Base-by-base conservation (phyloP, 2,888 invertebrate genomes). In the Portevinia maculata region DNA sequence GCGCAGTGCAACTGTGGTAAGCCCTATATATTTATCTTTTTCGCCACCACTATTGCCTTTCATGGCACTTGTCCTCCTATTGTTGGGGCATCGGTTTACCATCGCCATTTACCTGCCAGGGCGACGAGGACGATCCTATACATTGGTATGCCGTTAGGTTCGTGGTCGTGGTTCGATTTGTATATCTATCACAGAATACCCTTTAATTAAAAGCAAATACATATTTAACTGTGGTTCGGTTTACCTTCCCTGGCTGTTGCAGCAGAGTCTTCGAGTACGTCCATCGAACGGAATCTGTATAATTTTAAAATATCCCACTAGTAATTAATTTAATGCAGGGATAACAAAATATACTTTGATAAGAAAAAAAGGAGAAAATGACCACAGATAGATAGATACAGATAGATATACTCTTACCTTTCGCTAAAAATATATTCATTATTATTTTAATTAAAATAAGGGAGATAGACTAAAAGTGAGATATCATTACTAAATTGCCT, bases 121-220 rank as follows among this genome's bases (percentile, higher is more conserved):
- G 13, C 6, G 39, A 6, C 15, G 7, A 15, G 13, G 39, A 13
- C 15, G 1, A n/a, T 1, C 7, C 39, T 13, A 13, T 37, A 1
- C 13, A 32, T 11, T 28, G 24, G 39, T n/a, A 17, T 64, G 44
- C 30, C 52, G 57, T 71, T 57, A 34, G 48, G 50, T 59, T 39
- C 48, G 34, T 60, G 65, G 32, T 65, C 50, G 34, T 67, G 62
- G 67, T 78, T 67, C 78, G 76, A 83, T 73, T 83, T 83, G 60
- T 71, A 70, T 65, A 70, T 81, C 67, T 60, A 83, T 78, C 71
- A 67, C 59, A 50, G 70, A 52, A 65, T 71, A 62, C 41, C 30
- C 73, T 83, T 83, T 83, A 83, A 83, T 83, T 83, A 83, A 83
- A 83, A 83, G 67, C 76, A 83, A 83, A 83, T 83, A 83, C 64